phyloP scores from a whole-genome alignment of 2,113 vertebrate genomes.

The Chaenogobius annularis region DNA sequence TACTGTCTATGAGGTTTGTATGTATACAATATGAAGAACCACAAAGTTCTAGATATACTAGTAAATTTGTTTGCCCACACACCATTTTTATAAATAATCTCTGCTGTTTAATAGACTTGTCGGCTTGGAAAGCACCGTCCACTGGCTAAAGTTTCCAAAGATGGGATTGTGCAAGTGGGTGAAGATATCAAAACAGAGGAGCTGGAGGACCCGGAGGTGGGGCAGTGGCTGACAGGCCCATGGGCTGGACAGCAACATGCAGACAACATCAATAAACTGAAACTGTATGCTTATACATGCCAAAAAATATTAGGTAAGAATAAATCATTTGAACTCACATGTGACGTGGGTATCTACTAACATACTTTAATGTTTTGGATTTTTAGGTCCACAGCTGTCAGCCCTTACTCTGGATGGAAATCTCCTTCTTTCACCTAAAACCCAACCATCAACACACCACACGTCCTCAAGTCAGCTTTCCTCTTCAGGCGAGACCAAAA shows the following conservation, averaged over 20 bases:
- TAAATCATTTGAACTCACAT: not conserved
- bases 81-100: not conserved
- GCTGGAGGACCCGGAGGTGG: constrained; percentile 84
- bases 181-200: constrained; percentile 78
- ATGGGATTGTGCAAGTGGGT: constrained; percentile 89
- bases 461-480: constrained; percentile 68
- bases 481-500: constrained; percentile 54
- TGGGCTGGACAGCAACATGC: constrained; percentile 87
- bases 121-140: constrained; percentile 95
- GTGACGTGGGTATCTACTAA: not conserved
- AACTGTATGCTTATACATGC: constrained; percentile 92
- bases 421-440: constrained; percentile 87
- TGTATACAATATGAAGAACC: not conserved
- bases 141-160: constrained; percentile 90
- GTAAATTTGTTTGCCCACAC: not conserved
- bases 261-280: constrained; percentile 93
- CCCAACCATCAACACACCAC: constrained; percentile 69
- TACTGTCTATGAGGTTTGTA: constrained; percentile 90
- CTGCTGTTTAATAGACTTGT: constrained; percentile 80
- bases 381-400: constrained; percentile 89
- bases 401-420: constrained; percentile 88
- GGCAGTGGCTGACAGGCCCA: constrained; percentile 87
- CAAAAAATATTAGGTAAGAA: constrained; percentile 89
- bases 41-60: not conserved
- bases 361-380: not conserved